Conservation (phyloP, 2,113 vertebrate species). For the Apus apus region DNA sequence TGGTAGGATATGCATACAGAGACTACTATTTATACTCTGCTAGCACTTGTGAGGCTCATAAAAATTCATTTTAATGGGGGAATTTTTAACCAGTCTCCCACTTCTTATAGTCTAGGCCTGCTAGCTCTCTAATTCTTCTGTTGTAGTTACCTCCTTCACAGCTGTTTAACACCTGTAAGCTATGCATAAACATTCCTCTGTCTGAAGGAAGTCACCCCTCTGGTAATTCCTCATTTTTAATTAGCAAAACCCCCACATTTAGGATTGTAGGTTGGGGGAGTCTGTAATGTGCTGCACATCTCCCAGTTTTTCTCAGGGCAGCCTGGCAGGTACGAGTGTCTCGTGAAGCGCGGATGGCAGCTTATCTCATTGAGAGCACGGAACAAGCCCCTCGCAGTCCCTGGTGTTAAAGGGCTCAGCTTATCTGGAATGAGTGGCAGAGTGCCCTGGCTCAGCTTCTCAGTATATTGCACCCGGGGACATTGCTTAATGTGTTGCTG, state of each 20-base stretch:
- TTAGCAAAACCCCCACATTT: neutral
- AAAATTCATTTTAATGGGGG: neutral
- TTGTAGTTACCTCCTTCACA: neutral
- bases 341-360: constrained; percentile 67
- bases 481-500: constrained; percentile 57
- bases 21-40: no score
- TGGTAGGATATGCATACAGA: accelerated
- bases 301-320: neutral
- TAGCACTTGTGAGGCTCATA: neutral
- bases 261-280: neutral
- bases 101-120: neutral
- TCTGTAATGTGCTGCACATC: neutral
- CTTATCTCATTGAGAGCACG: constrained; percentile 72
- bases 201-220: neutral
- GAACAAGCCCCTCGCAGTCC: constrained; percentile 72
- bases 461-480: neutral
- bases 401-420: constrained; percentile 70
- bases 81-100: neutral
- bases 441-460: constrained; percentile 62
- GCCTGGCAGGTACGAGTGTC: constrained; percentile 65
- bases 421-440: constrained; percentile 72
- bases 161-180: neutral
- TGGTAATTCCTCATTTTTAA: neutral
- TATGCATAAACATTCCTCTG: neutral
- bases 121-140: neutral